These are phyloP conservation scores for Megaceryle alcyon DNA, from an alignment of 2,797 vertebrate genomes.

Conservation along the genomic window DNA sequence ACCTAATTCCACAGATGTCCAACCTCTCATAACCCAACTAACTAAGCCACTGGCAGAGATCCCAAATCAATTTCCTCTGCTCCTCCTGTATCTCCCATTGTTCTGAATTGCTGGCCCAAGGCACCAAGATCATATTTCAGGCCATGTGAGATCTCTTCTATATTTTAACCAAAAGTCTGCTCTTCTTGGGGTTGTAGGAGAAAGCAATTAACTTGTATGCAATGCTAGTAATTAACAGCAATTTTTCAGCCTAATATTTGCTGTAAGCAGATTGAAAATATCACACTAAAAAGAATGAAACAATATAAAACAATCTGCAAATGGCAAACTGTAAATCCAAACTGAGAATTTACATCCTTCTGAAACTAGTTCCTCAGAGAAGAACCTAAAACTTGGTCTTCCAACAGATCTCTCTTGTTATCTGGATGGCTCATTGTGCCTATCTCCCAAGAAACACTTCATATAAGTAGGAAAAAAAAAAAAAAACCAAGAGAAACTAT, in stretches of 20 bases:
- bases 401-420: neutral
- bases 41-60: neutral
- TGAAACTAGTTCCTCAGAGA: neutral
- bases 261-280: neutral
- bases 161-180: neutral
- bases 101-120: neutral
- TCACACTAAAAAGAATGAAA: neutral
- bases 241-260: neutral
- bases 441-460: neutral
- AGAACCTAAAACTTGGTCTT: neutral
- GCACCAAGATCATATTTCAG: neutral
- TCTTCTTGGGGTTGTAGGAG: neutral
- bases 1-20: slow-evolving; percentile 9
- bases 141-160: neutral
- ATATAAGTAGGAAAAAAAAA: neutral
- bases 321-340: neutral
- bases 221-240: neutral
- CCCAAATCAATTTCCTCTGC: slow-evolving; percentile 33
- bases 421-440: neutral
- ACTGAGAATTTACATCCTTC: neutral
- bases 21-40: neutral
- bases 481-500: neutral
- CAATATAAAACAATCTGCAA: neutral
- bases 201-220: neutral
- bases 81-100: neutral